phyloP scores from a whole-genome alignment of 2,113 vertebrate species.

The Dicerorhinus sumatrensis region DNA sequence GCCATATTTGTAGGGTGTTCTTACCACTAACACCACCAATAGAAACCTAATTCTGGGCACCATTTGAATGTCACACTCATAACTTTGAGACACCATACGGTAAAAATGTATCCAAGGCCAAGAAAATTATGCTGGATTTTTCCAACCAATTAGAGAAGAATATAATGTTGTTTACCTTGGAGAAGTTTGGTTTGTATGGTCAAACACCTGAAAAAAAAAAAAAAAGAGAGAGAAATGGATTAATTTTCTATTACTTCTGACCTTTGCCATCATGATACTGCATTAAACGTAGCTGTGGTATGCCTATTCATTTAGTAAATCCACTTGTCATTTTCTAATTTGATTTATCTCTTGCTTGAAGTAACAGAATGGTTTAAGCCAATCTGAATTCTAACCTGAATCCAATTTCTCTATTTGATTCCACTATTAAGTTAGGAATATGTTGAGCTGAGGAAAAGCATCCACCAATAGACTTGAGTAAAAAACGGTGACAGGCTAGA shows the following conservation, averaged over 20 bases:
- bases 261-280: background rate
- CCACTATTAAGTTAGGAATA: background rate
- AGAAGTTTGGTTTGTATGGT: conserved; percentile 51
- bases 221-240: conserved; percentile 49
- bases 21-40: conserved; percentile 67
- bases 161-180: conserved; percentile 82
- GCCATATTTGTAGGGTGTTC: conserved; percentile 65
- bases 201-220: conserved; percentile 65
- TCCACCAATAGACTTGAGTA: background rate
- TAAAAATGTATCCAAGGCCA: background rate
- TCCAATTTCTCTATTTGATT: conserved; percentile 21
- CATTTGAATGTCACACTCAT: background rate
- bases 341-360: background rate
- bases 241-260: conserved; percentile 58
- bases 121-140: conserved; percentile 11
- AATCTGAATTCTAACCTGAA: background rate
- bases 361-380: background rate
- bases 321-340: background rate
- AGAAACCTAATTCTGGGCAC: conserved; percentile 49
- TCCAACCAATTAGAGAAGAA: conserved; percentile 61
- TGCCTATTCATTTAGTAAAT: conserved; percentile 56
- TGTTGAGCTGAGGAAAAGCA: background rate
- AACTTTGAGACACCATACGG: conserved; percentile 15
- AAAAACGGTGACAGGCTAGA: background rate
- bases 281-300: conserved; percentile 7